A percentile compares a stretch with the other conserved stretches of the same genome.
Evolutionary conservation across 2,797 vertebrate species (phyloP).

Genomic region (Clarias platycephalus): DNA sequence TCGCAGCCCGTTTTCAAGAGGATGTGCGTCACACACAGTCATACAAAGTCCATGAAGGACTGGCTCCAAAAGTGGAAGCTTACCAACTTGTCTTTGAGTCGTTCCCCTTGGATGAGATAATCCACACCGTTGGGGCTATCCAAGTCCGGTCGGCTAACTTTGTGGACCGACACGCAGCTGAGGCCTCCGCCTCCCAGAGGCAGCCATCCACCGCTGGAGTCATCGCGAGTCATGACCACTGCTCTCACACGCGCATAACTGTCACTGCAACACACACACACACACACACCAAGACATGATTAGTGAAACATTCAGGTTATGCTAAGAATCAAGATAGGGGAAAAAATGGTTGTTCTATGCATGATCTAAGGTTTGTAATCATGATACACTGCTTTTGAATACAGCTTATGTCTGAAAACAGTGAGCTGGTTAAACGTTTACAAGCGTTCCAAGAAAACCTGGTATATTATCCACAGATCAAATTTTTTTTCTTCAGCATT

Average conservation of each 20-base stretch:
- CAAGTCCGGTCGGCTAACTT: slow-evolving; percentile 88
- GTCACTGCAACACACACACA: slow-evolving; percentile 76
- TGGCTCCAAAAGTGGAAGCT: slow-evolving; percentile 53
- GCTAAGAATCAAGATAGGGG: background rate
- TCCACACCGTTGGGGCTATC: slow-evolving; percentile 83
- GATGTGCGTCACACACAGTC: slow-evolving; percentile 36
- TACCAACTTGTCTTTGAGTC: slow-evolving; percentile 98
- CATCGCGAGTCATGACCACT: slow-evolving; percentile 99
- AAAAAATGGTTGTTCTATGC: background rate
- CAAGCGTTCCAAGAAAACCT: slow-evolving; percentile 5
- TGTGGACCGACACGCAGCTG: slow-evolving; percentile 96
- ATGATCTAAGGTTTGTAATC: background rate
- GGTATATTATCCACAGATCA: slow-evolving; percentile 47
- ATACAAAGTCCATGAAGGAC: background rate
- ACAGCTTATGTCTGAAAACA: background rate
- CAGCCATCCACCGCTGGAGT: slow-evolving; percentile 99
- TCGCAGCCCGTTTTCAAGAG: slow-evolving; percentile 17
- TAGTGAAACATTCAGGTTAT: background rate
- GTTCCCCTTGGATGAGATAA: slow-evolving; percentile 96
- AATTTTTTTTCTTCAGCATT: slow-evolving; percentile 55
- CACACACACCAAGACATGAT: slow-evolving; percentile 54
- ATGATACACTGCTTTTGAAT: background rate
- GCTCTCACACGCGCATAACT: slow-evolving; percentile 99
- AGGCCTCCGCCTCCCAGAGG: slow-evolving; percentile 93
- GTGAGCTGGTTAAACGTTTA: background rate